phyloP scores from a whole-genome alignment of 2,113 vertebrate genomes.

The Spermophilus dauricus region DNA sequence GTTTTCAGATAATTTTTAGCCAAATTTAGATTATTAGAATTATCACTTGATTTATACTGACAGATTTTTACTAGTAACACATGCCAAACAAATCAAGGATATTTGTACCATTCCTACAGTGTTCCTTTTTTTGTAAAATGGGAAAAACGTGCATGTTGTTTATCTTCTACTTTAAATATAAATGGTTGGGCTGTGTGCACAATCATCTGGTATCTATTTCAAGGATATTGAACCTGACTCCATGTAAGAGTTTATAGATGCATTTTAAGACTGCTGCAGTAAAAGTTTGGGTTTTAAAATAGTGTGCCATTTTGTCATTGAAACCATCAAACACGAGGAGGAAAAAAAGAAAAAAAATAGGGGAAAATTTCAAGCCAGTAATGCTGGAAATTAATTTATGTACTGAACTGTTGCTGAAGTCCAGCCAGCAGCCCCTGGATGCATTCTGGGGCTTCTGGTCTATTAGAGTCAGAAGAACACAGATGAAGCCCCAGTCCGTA shows the following conservation, averaged over 20 bases:
- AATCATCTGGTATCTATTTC: background rate
- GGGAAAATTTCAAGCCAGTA: background rate
- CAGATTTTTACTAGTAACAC: background rate
- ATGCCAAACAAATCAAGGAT: background rate
- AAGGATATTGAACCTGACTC: background rate
- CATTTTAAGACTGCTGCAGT: background rate
- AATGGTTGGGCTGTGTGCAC: background rate
- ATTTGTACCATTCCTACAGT: background rate
- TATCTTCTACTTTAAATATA: background rate
- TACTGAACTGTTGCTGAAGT: background rate
- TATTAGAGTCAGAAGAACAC: background rate
- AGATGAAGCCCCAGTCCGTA: rapidly evolving
- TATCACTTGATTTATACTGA: background rate
- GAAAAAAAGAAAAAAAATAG: background rate
- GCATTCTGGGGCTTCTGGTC: background rate
- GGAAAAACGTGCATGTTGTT: background rate
- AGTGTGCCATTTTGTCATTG: background rate
- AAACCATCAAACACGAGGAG: background rate
- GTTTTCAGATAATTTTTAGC: background rate
- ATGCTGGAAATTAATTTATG: background rate
- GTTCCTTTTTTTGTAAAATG: background rate
- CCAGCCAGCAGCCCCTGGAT: rapidly evolving
- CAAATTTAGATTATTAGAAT: background rate
- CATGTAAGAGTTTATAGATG: background rate
- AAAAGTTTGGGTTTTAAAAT: background rate